Evolutionary conservation across 2,113 vertebrate species (phyloP), one percentile per base, ranked within the genome.

Genomic region (Leptosomus discolor): DNA sequence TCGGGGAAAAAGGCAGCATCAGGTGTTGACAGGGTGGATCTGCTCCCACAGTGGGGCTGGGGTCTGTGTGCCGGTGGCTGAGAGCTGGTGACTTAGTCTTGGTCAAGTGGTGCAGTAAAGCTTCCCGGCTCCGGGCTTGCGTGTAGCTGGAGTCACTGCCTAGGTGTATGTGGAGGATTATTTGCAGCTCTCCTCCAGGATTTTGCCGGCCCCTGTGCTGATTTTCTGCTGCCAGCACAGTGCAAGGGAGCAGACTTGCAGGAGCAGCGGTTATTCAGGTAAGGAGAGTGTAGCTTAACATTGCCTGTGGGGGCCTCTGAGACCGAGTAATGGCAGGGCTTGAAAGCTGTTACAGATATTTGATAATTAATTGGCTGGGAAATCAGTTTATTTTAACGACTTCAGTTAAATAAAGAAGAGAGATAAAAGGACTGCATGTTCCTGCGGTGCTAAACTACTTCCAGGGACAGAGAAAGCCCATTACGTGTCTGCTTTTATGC

Each of bases 331-430:
- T 95, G 93, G 79, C 37, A 93, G 67, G 41, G 69, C 81, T 95
- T 97, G 97, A 95, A 97, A 96, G 92, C 90, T 96, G 91, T 91
- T 97, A 94, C 92, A 95, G 94, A 91, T 97, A 97, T 97, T 96
- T 97, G 96, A 95, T 97, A 95, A 97, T 95, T 96, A 97, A 95
- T 94, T 94, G 77, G 74, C 83, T 96, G 85, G 80, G 93, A 91
- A 95, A 92, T 95, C 96, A 96, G 94, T 96, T 96, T 96, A 95
- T 88, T 94, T 88, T 96, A 97, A 97, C 4, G 37, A 94, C 68
- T 95, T 74, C 63, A 26, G 91, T 97, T 97, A 97, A 96, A 96
- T 97, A 97, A 96, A 97, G 91, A 88, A 87, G 78, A 92, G 71
- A 97, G 77, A 89, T 85, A 77, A 97, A 97, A 96, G 41, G 90